phyloP scores from a whole-genome alignment of 2,797 vertebrate genomes.

The Mormyrops attenuatus region DNA sequence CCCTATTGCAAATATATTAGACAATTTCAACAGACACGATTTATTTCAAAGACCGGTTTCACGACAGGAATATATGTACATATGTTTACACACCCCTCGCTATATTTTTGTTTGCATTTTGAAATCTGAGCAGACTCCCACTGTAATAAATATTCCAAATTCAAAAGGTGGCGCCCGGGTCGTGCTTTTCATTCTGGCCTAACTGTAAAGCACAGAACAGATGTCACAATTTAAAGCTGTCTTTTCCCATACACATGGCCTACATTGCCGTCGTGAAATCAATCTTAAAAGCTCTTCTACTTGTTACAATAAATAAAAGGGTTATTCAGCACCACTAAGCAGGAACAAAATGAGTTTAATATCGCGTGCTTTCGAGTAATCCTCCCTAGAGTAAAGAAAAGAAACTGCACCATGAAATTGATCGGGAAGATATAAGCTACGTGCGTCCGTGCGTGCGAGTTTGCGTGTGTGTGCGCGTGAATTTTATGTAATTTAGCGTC shows the following conservation, averaged over 20 bases:
- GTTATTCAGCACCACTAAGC: slow-evolving; percentile 97
- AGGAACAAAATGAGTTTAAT: slow-evolving; percentile 92
- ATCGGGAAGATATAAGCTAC: slow-evolving; percentile 45
- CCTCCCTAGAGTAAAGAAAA: slow-evolving; percentile 60
- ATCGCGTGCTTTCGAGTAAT: slow-evolving; percentile 89
- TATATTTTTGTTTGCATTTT: neutral
- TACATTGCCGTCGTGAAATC: slow-evolving; percentile 90
- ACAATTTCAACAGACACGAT: neutral
- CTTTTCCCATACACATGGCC: slow-evolving; percentile 84
- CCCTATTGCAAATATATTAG: neutral
- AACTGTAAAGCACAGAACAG: slow-evolving; percentile 78
- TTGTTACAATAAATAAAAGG: slow-evolving; percentile 89
- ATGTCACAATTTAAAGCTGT: slow-evolving; percentile 93
- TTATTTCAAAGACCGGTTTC: neutral
- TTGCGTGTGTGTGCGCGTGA: slow-evolving; percentile 18
- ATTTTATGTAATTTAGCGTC: neutral
- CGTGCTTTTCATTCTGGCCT: slow-evolving; percentile 61
- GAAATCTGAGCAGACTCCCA: neutral
- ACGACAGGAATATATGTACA: neutral
- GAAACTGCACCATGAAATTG: slow-evolving; percentile 59
- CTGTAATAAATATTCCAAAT: slow-evolving; percentile 25
- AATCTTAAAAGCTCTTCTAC: slow-evolving; percentile 94
- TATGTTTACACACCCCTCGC: neutral
- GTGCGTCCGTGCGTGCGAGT: slow-evolving; percentile 14
- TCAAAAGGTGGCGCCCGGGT: slow-evolving; percentile 62